Evolutionary conservation across 2,113 vertebrate species (phyloP).

Genomic region (Meles meles): DNA sequence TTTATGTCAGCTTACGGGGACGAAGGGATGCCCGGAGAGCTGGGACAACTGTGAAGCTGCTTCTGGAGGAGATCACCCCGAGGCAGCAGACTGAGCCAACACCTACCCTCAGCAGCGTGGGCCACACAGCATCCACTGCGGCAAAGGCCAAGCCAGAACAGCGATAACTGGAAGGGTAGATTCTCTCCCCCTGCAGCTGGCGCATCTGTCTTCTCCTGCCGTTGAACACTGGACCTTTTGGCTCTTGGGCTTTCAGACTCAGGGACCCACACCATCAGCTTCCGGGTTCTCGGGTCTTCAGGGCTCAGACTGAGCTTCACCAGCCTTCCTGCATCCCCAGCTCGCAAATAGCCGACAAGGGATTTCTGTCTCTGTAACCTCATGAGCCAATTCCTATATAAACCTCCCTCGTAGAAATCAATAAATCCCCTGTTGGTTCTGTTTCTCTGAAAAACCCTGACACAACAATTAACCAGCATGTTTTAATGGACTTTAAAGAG

Average conservation of each 20-base stretch:
- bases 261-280: background rate
- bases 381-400: background rate
- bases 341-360: background rate
- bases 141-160: background rate
- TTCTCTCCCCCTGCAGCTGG: background rate
- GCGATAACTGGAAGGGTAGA: too few relatives aligned
- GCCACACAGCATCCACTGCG: fast-evolving
- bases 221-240: background rate
- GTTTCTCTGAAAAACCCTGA: background rate
- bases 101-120: fast-evolving
- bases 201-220: background rate
- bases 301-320: too few relatives aligned
- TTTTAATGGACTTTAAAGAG: background rate
- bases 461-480: background rate
- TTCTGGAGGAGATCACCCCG: background rate
- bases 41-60: background rate
- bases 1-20: background rate
- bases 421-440: too few relatives aligned
- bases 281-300: background rate
- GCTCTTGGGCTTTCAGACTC: background rate
- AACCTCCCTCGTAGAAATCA: background rate
- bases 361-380: background rate
- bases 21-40: background rate
- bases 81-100: background rate
- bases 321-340: background rate